Conservation (phyloP, 2,113 vertebrate genomes). For the Anoura caudifer region DNA sequence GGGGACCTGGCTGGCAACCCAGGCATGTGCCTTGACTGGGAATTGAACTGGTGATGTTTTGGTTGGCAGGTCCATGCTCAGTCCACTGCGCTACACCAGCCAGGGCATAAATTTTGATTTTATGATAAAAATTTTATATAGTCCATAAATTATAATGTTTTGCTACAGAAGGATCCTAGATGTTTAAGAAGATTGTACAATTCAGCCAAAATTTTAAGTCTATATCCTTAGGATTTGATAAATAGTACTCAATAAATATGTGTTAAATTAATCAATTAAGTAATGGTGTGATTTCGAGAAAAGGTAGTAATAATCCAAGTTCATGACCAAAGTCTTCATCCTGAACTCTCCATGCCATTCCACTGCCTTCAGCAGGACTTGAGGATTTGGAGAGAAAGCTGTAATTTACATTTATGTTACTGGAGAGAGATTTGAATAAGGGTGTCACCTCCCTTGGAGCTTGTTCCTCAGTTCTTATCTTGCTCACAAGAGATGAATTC, state of each 20-base stretch:
- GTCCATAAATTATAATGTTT: neutral
- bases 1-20: too few relatives aligned
- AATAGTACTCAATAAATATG: too few relatives aligned
- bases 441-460: too few relatives aligned
- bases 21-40: too few relatives aligned
- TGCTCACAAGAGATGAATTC: too few relatives aligned
- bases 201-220: neutral
- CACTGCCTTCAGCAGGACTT: neutral
- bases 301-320: neutral
- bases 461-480: too few relatives aligned
- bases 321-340: neutral
- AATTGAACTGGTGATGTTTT: too few relatives aligned
- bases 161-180: neutral
- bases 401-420: too few relatives aligned
- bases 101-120: neutral
- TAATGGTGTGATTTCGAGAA: neutral
- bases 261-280: neutral
- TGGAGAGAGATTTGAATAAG: too few relatives aligned
- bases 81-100: too few relatives aligned
- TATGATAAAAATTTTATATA: neutral
- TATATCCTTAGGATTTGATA: neutral
- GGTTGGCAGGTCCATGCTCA: too few relatives aligned
- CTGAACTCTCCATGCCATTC: neutral
- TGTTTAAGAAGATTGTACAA: neutral
- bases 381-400: neutral